A percentile compares a stretch with the other conserved stretches of the same genome.
phyloP scores from a whole-genome alignment of 2,113 vertebrate genomes.

The Odocoileus hemionus region DNA sequence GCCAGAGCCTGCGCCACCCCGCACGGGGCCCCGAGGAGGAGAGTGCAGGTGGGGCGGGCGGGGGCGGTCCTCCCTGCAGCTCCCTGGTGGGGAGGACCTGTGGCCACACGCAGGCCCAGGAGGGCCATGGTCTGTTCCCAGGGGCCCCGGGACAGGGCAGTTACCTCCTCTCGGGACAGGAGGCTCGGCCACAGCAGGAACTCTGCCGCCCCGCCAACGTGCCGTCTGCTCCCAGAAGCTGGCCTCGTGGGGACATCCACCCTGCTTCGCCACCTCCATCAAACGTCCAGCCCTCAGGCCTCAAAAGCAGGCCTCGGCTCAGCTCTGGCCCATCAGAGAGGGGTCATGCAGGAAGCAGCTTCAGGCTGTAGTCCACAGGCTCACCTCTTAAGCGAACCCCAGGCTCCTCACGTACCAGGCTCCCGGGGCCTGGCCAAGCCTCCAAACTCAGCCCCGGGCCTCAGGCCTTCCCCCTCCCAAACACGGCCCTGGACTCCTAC shows the following conservation, averaged over 20 bases:
- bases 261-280: fast-evolving
- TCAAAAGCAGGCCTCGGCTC: background rate
- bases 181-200: background rate
- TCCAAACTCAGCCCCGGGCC: background rate
- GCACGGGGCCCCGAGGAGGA: background rate
- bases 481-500: background rate
- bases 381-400: background rate
- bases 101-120: conserved; percentile 8
- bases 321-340: background rate
- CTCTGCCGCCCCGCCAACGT: background rate
- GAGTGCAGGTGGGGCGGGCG: background rate
- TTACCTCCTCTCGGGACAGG: background rate
- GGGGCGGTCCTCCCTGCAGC: background rate
- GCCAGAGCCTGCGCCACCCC: background rate
- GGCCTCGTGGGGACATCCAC: background rate
- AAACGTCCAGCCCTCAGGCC: background rate
- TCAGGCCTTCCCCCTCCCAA: too few species aligned
- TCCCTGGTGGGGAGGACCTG: background rate
- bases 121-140: background rate
- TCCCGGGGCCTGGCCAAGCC: background rate
- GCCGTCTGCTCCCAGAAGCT: background rate
- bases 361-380: fast-evolving
- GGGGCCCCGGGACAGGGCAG: background rate
- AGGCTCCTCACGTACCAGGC: background rate
- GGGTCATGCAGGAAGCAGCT: background rate